These are phyloP conservation scores for Habrosyne pyritoides DNA, from an alignment of 2,888 invertebrate genomes.

Conservation along the genomic window DNA sequence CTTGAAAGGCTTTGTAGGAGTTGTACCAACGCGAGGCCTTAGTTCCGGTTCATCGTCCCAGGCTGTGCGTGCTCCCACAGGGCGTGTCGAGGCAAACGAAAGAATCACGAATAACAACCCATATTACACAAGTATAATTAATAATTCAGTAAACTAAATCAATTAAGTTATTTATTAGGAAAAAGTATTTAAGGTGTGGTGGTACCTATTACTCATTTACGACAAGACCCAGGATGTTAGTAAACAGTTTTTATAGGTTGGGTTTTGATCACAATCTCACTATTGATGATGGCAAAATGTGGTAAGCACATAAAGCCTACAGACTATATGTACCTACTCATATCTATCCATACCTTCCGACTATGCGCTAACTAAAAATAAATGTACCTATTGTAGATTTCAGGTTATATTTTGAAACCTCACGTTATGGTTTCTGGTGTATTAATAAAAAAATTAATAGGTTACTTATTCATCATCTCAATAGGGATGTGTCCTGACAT, in stretches of 20 bases:
- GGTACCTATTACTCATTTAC: not conserved
- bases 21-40: conserved; percentile 24
- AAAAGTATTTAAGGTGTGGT: not conserved
- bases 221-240: not conserved
- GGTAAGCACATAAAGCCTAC: too few species aligned
- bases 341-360: too few species aligned
- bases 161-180: not conserved
- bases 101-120: conserved; percentile 12
- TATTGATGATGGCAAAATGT: too few species aligned
- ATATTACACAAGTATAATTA: not conserved
- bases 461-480: too few species aligned
- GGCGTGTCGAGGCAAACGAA: conserved; percentile 44
- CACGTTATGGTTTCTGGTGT: too few species aligned
- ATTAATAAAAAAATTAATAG: too few species aligned
- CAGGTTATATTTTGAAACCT: too few species aligned
- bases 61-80: conserved; percentile 35
- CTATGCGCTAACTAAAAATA: too few species aligned
- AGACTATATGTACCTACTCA: too few species aligned
- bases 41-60: conserved; percentile 44
- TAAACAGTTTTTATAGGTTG: not conserved
- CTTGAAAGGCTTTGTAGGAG: not conserved
- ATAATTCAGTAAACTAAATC: not conserved
- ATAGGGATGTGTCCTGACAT: too few species aligned
- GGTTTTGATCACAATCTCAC: too few species aligned
- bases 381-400: too few species aligned